Percentiles rank a stretch among this genome's conserved stretches.
Evolutionary conservation across 1,140 invertebrate species (phyloP).

Genomic region (Drosophila sulfurigaster): DNA sequence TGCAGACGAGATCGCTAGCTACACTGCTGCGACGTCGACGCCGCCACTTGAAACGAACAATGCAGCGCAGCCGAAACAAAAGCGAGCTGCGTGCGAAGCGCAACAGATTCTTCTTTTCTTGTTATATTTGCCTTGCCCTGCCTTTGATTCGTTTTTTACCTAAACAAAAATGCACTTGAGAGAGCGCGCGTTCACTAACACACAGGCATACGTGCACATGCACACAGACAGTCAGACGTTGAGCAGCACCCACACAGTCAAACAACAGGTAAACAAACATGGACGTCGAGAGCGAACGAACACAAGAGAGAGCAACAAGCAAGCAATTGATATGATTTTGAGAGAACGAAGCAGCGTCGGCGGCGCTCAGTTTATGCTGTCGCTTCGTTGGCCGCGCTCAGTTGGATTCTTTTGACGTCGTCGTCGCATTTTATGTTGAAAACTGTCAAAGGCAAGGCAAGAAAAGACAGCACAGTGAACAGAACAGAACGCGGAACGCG

Average conservation of each 20-base stretch:
- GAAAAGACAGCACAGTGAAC: slow-evolving; percentile 58
- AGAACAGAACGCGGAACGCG: slow-evolving; percentile 56
- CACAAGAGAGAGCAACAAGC: slow-evolving; percentile 10
- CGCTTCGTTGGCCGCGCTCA: slow-evolving; percentile 49
- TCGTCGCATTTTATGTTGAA: slow-evolving; percentile 76
- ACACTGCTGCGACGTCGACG: slow-evolving; percentile 36
- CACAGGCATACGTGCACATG: slow-evolving; percentile 29
- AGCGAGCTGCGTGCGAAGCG: slow-evolving; percentile 65
- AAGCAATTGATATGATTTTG: slow-evolving; percentile 29
- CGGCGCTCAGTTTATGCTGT: slow-evolving; percentile 69
- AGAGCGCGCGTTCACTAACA: slow-evolving; percentile 56
- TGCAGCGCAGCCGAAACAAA: slow-evolving; percentile 58
- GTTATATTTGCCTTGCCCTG: slow-evolving; percentile 78
- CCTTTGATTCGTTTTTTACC: slow-evolving; percentile 81
- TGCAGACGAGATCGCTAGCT: slow-evolving; percentile 50
- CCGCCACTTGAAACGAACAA: slow-evolving; percentile 78
- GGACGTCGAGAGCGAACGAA: slow-evolving; percentile 24
- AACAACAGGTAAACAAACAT: slow-evolving; percentile 78
- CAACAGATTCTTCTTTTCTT: slow-evolving; percentile 81
- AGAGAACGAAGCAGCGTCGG: slow-evolving; percentile 19
- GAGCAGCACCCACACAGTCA: slow-evolving; percentile 19
- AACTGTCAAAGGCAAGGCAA: slow-evolving; percentile 75
- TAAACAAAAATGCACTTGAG: slow-evolving; percentile 82
- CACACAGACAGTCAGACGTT: slow-evolving; percentile 45
- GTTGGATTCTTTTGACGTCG: slow-evolving; percentile 58